A percentile compares a stretch with the other conserved stretches of the same genome.
phyloP scores from a whole-genome alignment of 2,888 invertebrate genomes.

The Morpho achilles region DNA sequence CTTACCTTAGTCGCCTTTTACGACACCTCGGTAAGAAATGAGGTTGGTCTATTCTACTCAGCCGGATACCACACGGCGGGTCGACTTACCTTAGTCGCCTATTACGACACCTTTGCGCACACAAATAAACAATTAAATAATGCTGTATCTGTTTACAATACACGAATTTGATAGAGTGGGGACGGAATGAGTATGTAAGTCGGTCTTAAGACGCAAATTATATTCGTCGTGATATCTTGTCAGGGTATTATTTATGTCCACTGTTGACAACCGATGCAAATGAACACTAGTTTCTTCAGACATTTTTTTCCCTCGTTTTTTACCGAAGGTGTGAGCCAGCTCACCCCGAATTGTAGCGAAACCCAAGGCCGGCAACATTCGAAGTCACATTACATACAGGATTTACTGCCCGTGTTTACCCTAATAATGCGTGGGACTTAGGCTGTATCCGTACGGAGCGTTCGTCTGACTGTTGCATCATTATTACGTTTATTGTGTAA shows the following conservation, averaged over 20 bases:
- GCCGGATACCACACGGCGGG: too few relatives aligned
- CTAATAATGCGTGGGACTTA: not conserved
- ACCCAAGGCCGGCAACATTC: constrained; percentile 68
- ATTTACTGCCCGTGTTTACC: constrained; percentile 17
- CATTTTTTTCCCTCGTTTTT: constrained; percentile 19
- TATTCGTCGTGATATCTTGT: not conserved
- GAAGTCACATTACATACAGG: constrained; percentile 34
- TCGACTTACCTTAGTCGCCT: too few relatives aligned
- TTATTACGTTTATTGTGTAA: too few relatives aligned
- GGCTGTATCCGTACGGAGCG: not conserved
- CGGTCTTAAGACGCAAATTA: too few relatives aligned
- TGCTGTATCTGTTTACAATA: too few relatives aligned
- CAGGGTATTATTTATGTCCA: not conserved
- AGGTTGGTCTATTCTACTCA: too few relatives aligned
- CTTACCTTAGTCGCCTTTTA: too few relatives aligned
- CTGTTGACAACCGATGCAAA: not conserved
- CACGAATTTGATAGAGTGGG: too few relatives aligned
- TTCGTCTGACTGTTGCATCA: not conserved
- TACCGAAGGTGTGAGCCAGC: constrained; percentile 39
- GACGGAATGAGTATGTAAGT: too few relatives aligned
- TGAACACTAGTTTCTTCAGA: constrained; percentile 11
- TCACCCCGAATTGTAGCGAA: constrained; percentile 63
- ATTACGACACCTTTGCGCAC: too few relatives aligned
- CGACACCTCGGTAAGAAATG: too few relatives aligned
- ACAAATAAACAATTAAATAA: too few relatives aligned